These are phyloP conservation scores for Ctenosaura bakeri DNA, from an alignment of 2,797 vertebrate genomes.

Conservation along the genomic window DNA sequence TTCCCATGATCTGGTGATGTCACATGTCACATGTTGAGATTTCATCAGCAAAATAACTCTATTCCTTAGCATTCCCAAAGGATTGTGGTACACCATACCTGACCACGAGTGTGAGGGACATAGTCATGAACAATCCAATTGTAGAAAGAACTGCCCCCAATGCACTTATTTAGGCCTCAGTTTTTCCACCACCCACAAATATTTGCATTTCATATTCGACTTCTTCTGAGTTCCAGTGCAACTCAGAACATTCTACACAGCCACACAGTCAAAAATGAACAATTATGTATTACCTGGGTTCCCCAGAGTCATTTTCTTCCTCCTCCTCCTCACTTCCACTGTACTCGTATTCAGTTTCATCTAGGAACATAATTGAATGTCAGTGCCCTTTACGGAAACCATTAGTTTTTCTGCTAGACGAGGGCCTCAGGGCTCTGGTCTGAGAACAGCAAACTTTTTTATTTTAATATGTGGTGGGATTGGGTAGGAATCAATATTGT, in stretches of 20 bases:
- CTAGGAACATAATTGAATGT: conserved; percentile 81
- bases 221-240: conserved; percentile 34
- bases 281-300: conserved; percentile 87
- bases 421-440: conserved; percentile 48
- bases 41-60: background rate
- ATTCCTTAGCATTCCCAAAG: background rate
- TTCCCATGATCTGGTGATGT: background rate
- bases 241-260: conserved; percentile 8
- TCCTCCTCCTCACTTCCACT: conserved; percentile 98
- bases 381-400: conserved; percentile 65
- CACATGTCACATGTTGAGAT: background rate
- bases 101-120: background rate
- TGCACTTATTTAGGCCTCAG: background rate
- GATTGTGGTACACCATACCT: background rate
- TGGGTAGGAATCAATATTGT: conserved; percentile 22
- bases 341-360: conserved; percentile 98
- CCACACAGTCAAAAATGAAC: conserved; percentile 28
- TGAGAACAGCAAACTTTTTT: conserved; percentile 46
- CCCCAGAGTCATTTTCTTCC: conserved; percentile 93
- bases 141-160: background rate
- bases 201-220: background rate
- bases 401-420: conserved; percentile 54
- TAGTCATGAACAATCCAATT: background rate
- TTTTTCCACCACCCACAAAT: background rate
- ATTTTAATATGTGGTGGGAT: background rate